A percentile compares a stretch with the other conserved stretches of the same genome.
These are phyloP conservation scores for Anthoptus insignis DNA, from an alignment of 2,888 invertebrate genomes.

Conservation along the genomic window DNA sequence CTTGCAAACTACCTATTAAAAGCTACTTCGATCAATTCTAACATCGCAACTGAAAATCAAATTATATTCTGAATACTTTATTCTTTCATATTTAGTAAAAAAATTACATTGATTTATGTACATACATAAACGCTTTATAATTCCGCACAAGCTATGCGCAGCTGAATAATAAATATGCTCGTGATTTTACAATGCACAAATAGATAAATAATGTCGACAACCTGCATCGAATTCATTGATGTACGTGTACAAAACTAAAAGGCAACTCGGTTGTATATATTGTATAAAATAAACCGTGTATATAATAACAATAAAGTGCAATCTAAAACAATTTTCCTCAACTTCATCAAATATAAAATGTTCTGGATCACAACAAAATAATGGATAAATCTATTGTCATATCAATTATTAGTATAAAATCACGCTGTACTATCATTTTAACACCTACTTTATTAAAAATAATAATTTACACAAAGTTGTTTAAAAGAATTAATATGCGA, in stretches of 20 bases:
- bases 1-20: conserved; percentile 24
- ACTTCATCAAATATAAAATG: conserved; percentile 6
- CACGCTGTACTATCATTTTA: background rate
- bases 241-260: conserved; percentile 35
- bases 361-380: conserved; percentile 7
- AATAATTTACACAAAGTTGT: conserved; percentile 1
- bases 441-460: conserved; percentile 22
- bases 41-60: conserved; percentile 60
- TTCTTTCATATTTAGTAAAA: conserved; percentile 81
- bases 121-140: conserved; percentile 65
- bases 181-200: conserved; percentile 44
- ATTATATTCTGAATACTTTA: conserved; percentile 76
- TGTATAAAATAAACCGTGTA: conserved; percentile 17
- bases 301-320: conserved; percentile 17
- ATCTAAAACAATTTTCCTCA: background rate
- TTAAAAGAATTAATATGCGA: background rate
- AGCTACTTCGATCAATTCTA: conserved; percentile 13
- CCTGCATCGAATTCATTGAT: conserved; percentile 48
- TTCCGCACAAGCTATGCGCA: conserved; percentile 68
- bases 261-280: conserved; percentile 22
- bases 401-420: background rate
- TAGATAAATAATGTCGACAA: conserved; percentile 43
- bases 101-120: conserved; percentile 82
- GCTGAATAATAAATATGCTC: conserved; percentile 55
- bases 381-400: background rate